Evolutionary conservation across 2,888 invertebrate genomes (phyloP), one percentile per base, ranked within the genome.

Genomic region (Sepiola atlantica): DNA sequence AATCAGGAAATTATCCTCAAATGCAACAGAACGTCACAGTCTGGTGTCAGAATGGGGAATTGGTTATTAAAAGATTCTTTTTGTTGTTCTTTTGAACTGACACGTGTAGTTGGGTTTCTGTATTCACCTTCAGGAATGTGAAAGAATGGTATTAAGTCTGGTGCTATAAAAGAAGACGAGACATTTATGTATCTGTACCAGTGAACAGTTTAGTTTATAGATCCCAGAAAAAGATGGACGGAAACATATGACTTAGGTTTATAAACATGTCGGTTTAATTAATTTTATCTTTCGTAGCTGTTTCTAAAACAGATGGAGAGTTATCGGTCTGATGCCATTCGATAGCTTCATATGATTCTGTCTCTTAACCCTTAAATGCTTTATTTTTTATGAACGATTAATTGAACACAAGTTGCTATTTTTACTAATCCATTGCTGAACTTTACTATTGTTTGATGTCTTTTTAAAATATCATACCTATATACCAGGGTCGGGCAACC

Each of bases 1-100:
- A 77, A 77, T 77, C 32, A 77, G 77, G 77, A 77, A 77, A 77
- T 77, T 77, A 77, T 77, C n/a, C 77, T 45, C 77, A 77, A 77
- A 77, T 32, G n/a, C n/a, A n/a, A 18, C 77, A 77, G 12, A 77
- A 77, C n/a, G n/a, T n/a, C 32, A 77, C 16, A 77, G 77, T n/a
- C 77, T 77, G 77, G 14, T 77, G 77, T 32, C 77, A 77, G 77
- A n/a, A 77, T n/a, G n/a, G 24, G 28, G 10, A 24, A 24, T 57
- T 57, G n/a, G 77, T 77, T 77, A 28, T n/a, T 77, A n/a, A n/a
- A 77, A 77, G 77, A 77, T n/a, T 77, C 32, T 6, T 77, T 16
- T 77, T 77, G 32, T n/a, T 77, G 16, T 21, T 77, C n/a, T 77
- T n/a, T 77, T 77, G 3, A n/a, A n/a, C n/a, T 32, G 32, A 77